Evolutionary conservation across 2,888 invertebrate species (phyloP), one percentile per base, ranked within the genome.

Genomic region (Malacosoma neustria): DNA sequence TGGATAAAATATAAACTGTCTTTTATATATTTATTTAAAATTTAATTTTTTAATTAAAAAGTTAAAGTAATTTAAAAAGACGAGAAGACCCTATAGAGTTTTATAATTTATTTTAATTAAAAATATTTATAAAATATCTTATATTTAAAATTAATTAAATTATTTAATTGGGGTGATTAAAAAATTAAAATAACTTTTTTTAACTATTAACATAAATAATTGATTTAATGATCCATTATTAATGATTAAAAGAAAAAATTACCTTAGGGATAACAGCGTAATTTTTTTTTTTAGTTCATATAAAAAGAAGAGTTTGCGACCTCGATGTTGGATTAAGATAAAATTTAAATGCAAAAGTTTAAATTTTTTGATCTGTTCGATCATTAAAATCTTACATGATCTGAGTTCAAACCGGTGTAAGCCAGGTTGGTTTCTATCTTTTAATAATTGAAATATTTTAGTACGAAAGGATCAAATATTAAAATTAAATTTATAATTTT

Each of bases 261-360:
- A 92, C 91, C 89, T 90, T 90, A 91, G 91, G 91, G 91, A 92
- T 93, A 93, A 93, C 92, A 93, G 92, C 90, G 89, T 92, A 88
- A 92, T 92, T 87, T 89, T 89, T 88, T 89, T 90, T 79, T 77
- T 89, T 87, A 92, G 92, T 87, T 88, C 91, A 67, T 74, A 92
- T 93, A 88, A 81, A 87, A 88, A 90, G 87, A 86, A 88, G 73
- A 88, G 91, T 86, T 93, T 92, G 90, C 90, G 91, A 93, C 92
- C 92, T 93, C 93, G 92, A 93, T 93, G 93, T 93, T 93, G 93
- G 91, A 93, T 92, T 92, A 92, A 90, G 87, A 85, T 87, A 82
- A 86, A 88, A 79, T 82, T 87, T 87, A 82, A 87, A 88, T 87
- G 91, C 64, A 92, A 89, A 74, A 80, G 87, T 87, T 90, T 84